These are phyloP conservation scores for Poecilia latipinna DNA, from an alignment of 2,113 vertebrate species.

Conservation along the genomic window DNA sequence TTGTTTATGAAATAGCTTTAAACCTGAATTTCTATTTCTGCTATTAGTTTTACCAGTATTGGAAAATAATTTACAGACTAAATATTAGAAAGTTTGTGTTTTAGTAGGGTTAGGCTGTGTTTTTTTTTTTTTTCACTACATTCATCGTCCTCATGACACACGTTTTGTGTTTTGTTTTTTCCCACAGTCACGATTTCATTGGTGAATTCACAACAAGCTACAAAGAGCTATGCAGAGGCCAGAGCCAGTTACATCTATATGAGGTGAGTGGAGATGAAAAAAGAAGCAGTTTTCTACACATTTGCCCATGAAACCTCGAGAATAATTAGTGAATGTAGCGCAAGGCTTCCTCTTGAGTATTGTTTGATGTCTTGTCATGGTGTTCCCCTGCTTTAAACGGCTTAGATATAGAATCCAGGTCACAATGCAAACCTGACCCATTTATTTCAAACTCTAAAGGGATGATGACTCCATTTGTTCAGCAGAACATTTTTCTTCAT, in stretches of 20 bases:
- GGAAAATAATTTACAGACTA: not conserved
- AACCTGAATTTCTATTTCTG: not conserved
- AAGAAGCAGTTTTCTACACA: not conserved
- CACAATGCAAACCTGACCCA: slow-evolving; percentile 3
- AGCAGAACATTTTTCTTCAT: not conserved
- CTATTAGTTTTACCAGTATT: not conserved
- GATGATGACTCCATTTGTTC: not conserved
- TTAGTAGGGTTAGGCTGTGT: not conserved
- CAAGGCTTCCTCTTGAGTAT: not conserved
- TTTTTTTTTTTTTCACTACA: not conserved
- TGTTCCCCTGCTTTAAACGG: not conserved
- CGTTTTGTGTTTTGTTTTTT: slow-evolving; percentile 20
- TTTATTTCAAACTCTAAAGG: slow-evolving; percentile 5
- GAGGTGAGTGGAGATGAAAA: slow-evolving; percentile 83
- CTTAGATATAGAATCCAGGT: not conserved
- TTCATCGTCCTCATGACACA: slow-evolving; percentile 9
- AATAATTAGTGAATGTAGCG: not conserved
- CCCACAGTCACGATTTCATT: slow-evolving; percentile 92
- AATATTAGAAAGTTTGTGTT: not conserved
- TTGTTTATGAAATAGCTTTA: not conserved
- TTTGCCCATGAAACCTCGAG: not conserved
- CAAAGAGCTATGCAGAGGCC: slow-evolving; percentile 89
- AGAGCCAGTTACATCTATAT: slow-evolving; percentile 88
- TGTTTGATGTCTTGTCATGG: not conserved
- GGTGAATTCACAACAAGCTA: slow-evolving; percentile 95